These are phyloP conservation scores for Thunnus maccoyii DNA, from an alignment of 2,113 vertebrate species.

Conservation along the genomic window DNA sequence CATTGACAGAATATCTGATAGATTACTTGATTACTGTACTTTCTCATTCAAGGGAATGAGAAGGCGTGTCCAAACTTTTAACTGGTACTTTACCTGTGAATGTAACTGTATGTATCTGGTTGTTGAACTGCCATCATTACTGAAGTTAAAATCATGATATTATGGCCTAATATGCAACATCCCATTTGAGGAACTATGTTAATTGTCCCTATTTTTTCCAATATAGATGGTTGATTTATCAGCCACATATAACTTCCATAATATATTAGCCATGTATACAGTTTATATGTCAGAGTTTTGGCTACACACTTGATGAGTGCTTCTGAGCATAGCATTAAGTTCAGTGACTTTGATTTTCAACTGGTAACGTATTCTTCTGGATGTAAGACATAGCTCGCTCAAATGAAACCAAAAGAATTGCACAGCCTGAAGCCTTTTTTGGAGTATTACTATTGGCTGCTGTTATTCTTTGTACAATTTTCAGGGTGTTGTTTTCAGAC, in stretches of 20 bases:
- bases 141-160: not conserved
- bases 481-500: not conserved
- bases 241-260: too few species aligned
- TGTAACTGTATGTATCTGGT: not conserved
- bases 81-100: not conserved
- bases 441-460: not conserved
- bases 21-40: too few species aligned
- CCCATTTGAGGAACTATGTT: not conserved
- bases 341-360: not conserved
- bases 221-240: too few species aligned
- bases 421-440: not conserved
- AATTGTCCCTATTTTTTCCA: too few species aligned
- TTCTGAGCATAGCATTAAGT: not conserved
- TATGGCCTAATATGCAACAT: not conserved
- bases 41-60: too few species aligned
- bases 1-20: too few species aligned
- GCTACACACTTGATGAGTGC: not conserved
- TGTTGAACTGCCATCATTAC: too few species aligned
- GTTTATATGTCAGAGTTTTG: too few species aligned
- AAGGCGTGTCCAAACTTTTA: too few species aligned
- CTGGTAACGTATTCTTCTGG: not conserved
- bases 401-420: too few species aligned
- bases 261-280: too few species aligned
- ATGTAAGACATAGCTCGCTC: not conserved
- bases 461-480: slow-evolving; percentile 11